Base-by-base conservation (phyloP, 2,888 invertebrate species). In the Epistrophe grossulariae region DNA sequence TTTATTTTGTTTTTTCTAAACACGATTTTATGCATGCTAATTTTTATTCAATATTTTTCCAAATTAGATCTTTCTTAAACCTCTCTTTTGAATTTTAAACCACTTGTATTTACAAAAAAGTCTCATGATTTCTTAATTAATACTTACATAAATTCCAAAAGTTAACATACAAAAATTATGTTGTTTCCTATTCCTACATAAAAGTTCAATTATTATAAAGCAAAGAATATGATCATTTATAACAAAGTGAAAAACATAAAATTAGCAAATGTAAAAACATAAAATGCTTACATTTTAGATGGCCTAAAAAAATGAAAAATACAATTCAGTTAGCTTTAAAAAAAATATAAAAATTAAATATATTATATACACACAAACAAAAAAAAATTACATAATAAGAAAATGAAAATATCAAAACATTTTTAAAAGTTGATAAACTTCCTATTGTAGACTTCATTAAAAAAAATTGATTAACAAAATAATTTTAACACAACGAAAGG, bases 241-340 rank as follows among this genome's bases (percentile, higher is more conserved):
- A 38, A 68, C 24, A 35, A 50, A 17, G 10, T 11, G 24, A 38
- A 24, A 40, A 40, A 11, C 11, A 24, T 28, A 60, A 57, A 45
- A 24, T 66, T 17, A 28, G 28, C 31, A 24, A 68, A 73, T 62
- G 7, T 60, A 55, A 66, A 59, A 31, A 60, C 40, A 55, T 38
- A 59, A 48, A 45, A 77, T 71, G 60, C 74, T 68, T 50, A 66
- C 4, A 60, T 38, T 17, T 60, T 35, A 19, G 43, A 60, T 31
- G 62, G 71, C 48, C 70, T 52, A 17, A 24, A 24, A 9, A 24
- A 24, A 71, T 43, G 6, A 60, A 15, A 60, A 59, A 66, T 28
- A 57, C 70, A 79, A 84, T 74, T 84, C 55, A 70, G 40, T 74
- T 70, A 84, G 83, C 83, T 84, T 84, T 84, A 84, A 84, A 35